Evolutionary conservation across 92 coral and sea anemone genomes (phyloP), one percentile per base, ranked within the genome.

Genomic region (Hydrozoanthus gracilis): DNA sequence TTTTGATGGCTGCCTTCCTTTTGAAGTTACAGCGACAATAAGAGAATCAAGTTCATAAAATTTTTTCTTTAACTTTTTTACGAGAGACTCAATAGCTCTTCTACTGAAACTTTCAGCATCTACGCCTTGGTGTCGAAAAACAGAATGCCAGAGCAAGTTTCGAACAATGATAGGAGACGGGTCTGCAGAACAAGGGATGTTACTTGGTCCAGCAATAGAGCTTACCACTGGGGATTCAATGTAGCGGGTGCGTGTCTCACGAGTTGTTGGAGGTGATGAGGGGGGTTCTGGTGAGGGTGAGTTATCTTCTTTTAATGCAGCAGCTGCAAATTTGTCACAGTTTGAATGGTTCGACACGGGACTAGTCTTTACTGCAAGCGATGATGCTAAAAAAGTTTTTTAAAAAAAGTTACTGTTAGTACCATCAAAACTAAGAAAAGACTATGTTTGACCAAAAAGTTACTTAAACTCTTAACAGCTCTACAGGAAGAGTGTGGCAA

Each of bases 111-210:
- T 97, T 72, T 95, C 99, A 2, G 98, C 93, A 86, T 97, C 99
- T 50, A 93, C 76, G 52, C 95, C 94, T 82, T 92, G 99, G 89
- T 94, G 96, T 55, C 98, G 87, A 77, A 90, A 90, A n/a, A 95
- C 96, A 62, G 98, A 95, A 91, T 97, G 98, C 94, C 95, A 93
- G 35, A 97, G 91, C 78, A 97, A 89, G 83, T 95, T 97, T 16
- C 98, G 96, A 14, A 97, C 99, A 87, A 97, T 97, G 51, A 97
- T 92, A 7, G 99, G 99, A 82, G 98, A 97, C 0, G 99, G 99
- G 84, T 97, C 99, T 35, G 96, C 98, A 4, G 99, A 95, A 71
- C 98, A 95, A 46, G 99, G 98, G 73, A 97, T 93, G 77, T 92
- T 82, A 77, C 93, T 89, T 14, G 92, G 87, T 27, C 82, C 84